Evolutionary conservation across 1,140 invertebrate genomes (phyloP).

Genomic region (Pogonomyrmex barbatus): DNA sequence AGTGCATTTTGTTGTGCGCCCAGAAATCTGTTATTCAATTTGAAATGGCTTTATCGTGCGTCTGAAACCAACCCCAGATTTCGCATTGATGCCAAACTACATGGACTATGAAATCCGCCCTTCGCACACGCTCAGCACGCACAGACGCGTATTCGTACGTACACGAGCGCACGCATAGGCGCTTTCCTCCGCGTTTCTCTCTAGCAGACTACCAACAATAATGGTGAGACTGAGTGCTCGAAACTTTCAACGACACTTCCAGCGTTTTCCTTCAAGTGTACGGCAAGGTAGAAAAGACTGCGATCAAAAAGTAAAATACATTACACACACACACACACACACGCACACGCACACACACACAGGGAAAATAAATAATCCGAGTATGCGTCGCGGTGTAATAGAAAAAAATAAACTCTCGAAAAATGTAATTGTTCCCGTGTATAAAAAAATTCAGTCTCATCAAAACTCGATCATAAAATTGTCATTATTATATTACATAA

Average conservation of each 20-base stretch:
- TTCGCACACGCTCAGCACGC: conserved; percentile 52
- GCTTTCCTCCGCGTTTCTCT: conserved; percentile 58
- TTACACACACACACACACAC: background rate
- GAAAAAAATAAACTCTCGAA: background rate
- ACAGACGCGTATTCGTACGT: conserved; percentile 15
- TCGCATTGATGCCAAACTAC: conserved; percentile 76
- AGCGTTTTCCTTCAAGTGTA: conserved; percentile 46
- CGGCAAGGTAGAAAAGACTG: conserved; percentile 44
- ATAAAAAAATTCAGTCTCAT: background rate
- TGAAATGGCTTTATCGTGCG: conserved; percentile 76
- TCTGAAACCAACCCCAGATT: conserved; percentile 74
- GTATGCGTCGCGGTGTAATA: background rate
- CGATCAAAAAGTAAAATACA: conserved; percentile 64
- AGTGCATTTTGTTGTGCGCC: conserved; percentile 78
- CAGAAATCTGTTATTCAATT: conserved; percentile 78
- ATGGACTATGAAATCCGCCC: conserved; percentile 75
- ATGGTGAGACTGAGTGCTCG: conserved; percentile 66
- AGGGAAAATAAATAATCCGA: conserved; percentile 50
- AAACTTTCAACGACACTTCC: conserved; percentile 69
- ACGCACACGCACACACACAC: background rate
- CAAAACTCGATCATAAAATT: background rate
- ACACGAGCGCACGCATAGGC: conserved; percentile 37
- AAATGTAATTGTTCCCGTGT: conserved; percentile 2
- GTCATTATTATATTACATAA: background rate
- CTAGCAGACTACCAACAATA: conserved; percentile 63